Evolutionary conservation across 35 echinoderm and acorn worm species (phyloP), one percentile per base, ranked within the genome.

Genomic region (Acanthaster planci): DNA sequence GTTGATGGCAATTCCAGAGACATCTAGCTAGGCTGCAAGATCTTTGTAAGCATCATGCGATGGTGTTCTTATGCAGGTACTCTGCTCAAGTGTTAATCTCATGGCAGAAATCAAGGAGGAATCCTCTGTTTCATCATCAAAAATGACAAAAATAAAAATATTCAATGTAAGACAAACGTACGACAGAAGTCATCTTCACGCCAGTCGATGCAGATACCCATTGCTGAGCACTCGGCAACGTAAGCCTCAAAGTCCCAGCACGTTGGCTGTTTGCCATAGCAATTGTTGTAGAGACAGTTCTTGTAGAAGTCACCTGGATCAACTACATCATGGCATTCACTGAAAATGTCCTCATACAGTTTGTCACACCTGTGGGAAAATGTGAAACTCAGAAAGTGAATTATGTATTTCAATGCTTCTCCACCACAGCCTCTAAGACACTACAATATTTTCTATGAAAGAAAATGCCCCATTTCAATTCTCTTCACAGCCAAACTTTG

Each of bases 151-250:
- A 4, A 6, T 17, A 26, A 36, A 29, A 17, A 29, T 6, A 26
- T 29, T 6, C 8, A 17, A 79, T 35, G 21, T 3, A 32, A 6
- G 31, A 12, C 27, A n/a, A 55, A 93, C 91, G 89, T 56, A 93
- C 91, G 91, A 76, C 91, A 93, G 31, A 93, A 93, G 82, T 88
- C 87, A 23, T 89, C 81, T 38, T 78, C 79, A 32, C 91, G 83
- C 91, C 91, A 93, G 19, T 93, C 91, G 1, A 93, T 39, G 38
- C 91, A 93, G 31, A 92, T 34, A 10, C 90, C 90, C 17, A 87
- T 10, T 29, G 37, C 55, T 38, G 83, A 55, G 42, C 90, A 91
- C 56, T 80, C 55, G 0, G 59, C 53, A 19, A 75, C 87, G 60
- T 93, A 93, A 44, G 76, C 68, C 54, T 89, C 86, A 64, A 93